Evolutionary conservation across 2,113 vertebrate species (phyloP).

Genomic region (Collichthys lucidus): DNA sequence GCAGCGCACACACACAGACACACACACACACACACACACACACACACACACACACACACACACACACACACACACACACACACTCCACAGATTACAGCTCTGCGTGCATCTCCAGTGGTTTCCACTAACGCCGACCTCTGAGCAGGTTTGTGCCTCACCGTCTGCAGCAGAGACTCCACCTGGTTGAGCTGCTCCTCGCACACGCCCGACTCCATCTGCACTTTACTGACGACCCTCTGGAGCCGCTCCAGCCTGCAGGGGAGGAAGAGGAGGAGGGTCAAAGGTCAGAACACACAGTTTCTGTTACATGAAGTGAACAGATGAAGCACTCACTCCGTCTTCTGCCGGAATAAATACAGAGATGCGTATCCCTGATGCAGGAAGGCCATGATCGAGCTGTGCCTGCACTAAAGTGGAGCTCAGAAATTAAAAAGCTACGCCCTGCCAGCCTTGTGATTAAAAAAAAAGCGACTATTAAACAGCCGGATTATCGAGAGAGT

Average conservation of each 20-base stretch:
- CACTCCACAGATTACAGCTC: neutral
- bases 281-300: slow-evolving; percentile 41
- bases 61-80: no score
- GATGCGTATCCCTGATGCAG: slow-evolving; percentile 77
- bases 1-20: neutral
- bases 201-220: slow-evolving; percentile 95
- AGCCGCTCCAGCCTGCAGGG: slow-evolving; percentile 90
- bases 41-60: no score
- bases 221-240: slow-evolving; percentile 92
- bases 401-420: neutral
- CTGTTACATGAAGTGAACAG: neutral
- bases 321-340: slow-evolving; percentile 70
- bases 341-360: slow-evolving; percentile 59
- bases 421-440: slow-evolving; percentile 26
- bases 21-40: no score
- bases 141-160: slow-evolving; percentile 78
- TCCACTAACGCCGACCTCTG: no score
- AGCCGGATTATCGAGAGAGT: slow-evolving; percentile 2
- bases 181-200: slow-evolving; percentile 98
- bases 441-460: slow-evolving; percentile 61
- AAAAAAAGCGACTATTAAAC: slow-evolving; percentile 35
- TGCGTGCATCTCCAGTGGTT: rapidly evolving
- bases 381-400: slow-evolving; percentile 78
- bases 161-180: slow-evolving; percentile 91
- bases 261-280: slow-evolving; percentile 19